phyloP scores from a whole-genome alignment of 2,888 invertebrate genomes.

The Balanococcus diminutus region DNA sequence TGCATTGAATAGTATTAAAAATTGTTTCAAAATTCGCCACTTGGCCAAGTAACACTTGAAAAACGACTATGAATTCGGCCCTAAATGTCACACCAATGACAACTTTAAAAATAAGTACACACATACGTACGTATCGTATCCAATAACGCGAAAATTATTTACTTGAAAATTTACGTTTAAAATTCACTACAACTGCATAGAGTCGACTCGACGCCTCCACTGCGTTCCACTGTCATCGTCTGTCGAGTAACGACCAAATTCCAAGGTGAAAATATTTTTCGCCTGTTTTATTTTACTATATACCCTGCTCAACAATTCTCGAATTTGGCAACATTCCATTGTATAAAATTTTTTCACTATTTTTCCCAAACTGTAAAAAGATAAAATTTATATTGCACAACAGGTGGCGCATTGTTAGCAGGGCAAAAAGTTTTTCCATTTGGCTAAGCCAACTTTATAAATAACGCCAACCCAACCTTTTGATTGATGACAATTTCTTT shows the following conservation, averaged over 20 bases:
- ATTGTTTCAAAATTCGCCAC: no score
- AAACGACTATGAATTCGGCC: no score
- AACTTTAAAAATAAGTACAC: constrained; percentile 5
- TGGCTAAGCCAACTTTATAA: neutral
- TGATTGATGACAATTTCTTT: neutral
- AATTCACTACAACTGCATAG: neutral
- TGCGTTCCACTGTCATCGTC: neutral
- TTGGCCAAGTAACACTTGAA: no score
- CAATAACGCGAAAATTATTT: constrained; percentile 25
- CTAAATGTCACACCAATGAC: constrained; percentile 43
- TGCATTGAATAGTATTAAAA: no score
- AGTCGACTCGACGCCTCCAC: neutral
- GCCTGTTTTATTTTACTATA: neutral
- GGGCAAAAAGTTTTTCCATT: neutral
- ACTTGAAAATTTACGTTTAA: constrained; percentile 8
- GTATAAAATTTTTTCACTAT: neutral
- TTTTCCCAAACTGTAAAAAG: neutral
- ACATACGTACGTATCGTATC: neutral
- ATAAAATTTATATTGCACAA: neutral
- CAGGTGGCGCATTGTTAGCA: neutral
- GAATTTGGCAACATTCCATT: neutral
- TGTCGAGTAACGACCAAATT: neutral
- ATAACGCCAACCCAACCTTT: neutral
- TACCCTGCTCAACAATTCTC: neutral
- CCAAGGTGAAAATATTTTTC: constrained; percentile 26